phyloP scores from a whole-genome alignment of 2,888 invertebrate genomes.

The Dyspetes luteomarginatus region DNA sequence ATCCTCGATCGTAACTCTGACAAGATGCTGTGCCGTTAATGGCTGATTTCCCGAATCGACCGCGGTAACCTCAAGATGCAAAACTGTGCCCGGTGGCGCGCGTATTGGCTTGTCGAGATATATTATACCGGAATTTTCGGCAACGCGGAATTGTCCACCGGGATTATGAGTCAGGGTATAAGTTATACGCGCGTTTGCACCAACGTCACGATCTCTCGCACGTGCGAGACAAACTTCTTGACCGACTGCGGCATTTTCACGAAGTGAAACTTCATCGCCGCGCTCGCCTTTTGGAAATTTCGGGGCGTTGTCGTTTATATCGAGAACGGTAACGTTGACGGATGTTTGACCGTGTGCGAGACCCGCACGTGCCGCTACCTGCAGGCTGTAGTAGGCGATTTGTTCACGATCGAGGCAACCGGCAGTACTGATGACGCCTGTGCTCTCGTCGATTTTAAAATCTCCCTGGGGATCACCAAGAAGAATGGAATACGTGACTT shows the following conservation, averaged over 20 bases:
- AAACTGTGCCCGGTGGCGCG: slow-evolving; percentile 88
- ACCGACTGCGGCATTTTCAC: slow-evolving; percentile 96
- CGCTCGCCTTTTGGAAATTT: slow-evolving; percentile 89
- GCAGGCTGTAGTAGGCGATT: slow-evolving; percentile 90
- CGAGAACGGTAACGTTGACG: slow-evolving; percentile 92
- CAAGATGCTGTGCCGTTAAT: slow-evolving; percentile 90
- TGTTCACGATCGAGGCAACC: slow-evolving; percentile 94
- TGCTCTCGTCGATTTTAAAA: slow-evolving; percentile 92
- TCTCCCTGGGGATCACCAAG: slow-evolving; percentile 91
- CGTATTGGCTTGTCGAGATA: slow-evolving; percentile 92
- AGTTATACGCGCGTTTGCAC: slow-evolving; percentile 93
- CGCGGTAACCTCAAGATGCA: slow-evolving; percentile 92
- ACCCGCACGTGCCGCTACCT: slow-evolving; percentile 91
- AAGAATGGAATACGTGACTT: slow-evolving; percentile 90
- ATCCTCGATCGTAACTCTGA: slow-evolving; percentile 91
- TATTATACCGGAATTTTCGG: slow-evolving; percentile 94
- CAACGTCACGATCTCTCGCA: slow-evolving; percentile 94
- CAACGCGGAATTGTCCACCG: slow-evolving; percentile 92
- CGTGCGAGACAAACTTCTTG: slow-evolving; percentile 95
- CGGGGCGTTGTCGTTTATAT: slow-evolving; percentile 97
- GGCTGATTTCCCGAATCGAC: slow-evolving; percentile 92
- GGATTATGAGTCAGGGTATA: slow-evolving; percentile 93
- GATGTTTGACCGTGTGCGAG: slow-evolving; percentile 90
- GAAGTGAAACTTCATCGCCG: slow-evolving; percentile 89
- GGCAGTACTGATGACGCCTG: slow-evolving; percentile 91